These are phyloP conservation scores for Bergia puertoricense DNA, from an alignment of 92 coral and sea anemone genomes.

Conservation along the genomic window DNA sequence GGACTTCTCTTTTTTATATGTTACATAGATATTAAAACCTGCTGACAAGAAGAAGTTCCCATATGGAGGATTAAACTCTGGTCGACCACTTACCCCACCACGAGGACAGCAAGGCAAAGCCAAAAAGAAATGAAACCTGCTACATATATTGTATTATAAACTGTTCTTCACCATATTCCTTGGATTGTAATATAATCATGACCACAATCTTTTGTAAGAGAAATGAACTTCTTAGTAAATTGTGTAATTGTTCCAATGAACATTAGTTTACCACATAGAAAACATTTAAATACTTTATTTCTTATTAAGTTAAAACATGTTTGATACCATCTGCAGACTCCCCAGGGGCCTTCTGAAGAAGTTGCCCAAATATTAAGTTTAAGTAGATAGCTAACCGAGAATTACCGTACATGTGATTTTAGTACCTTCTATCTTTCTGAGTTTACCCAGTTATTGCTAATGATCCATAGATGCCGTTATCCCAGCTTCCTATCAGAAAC, in stretches of 20 bases:
- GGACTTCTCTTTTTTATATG: neutral
- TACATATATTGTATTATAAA: constrained; percentile 23
- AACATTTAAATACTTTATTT: neutral
- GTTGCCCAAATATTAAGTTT: neutral
- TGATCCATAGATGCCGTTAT: neutral
- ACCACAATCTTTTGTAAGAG: constrained; percentile 17
- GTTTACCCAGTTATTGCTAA: neutral
- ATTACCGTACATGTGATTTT: neutral
- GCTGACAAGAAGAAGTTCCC: constrained; percentile 99
- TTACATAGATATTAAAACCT: constrained; percentile 84
- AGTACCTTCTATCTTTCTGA: neutral
- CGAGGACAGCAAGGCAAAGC: constrained; percentile 92
- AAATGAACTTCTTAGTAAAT: neutral
- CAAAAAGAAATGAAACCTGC: constrained; percentile 71
- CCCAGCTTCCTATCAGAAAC: neutral
- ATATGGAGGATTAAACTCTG: constrained; percentile 93
- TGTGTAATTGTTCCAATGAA: constrained; percentile 14
- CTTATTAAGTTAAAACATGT: neutral
- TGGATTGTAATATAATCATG: constrained; percentile 61
- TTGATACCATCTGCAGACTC: neutral
- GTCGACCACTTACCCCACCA: constrained; percentile 98
- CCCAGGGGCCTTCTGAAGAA: neutral
- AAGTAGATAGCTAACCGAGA: neutral
- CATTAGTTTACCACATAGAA: neutral
- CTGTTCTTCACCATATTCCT: constrained; percentile 8